phyloP scores from a whole-genome alignment of 1,140 invertebrate genomes.

The Orchesella cincta region DNA sequence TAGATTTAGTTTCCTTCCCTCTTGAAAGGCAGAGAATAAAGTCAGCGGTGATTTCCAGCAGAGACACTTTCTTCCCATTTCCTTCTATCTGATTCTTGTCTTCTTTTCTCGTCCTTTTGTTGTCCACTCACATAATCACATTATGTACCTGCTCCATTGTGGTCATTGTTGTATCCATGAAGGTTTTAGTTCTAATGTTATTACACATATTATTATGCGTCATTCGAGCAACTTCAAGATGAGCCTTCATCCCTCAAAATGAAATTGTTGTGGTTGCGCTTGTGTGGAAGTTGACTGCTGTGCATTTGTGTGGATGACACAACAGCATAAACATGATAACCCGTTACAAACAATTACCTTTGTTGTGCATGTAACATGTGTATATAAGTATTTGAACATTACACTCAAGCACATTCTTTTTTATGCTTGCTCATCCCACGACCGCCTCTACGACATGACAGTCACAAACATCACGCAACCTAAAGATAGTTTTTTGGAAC shows the following conservation, averaged over 20 bases:
- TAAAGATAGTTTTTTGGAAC: too few species aligned
- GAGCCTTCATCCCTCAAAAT: too few species aligned
- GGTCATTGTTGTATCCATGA: too few species aligned
- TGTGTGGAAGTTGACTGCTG: slow-evolving; percentile 14
- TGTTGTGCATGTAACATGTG: not conserved
- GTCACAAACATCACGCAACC: too few species aligned
- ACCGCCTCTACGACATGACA: not conserved
- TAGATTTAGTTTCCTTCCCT: not conserved
- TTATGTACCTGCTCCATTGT: too few species aligned
- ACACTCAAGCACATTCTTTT: not conserved
- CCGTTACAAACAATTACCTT: too few species aligned
- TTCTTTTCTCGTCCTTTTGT: not conserved
- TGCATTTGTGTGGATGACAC: slow-evolving; percentile 17
- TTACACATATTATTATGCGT: too few species aligned
- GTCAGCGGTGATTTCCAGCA: slow-evolving; percentile 1
- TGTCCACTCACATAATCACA: slow-evolving; percentile 11
- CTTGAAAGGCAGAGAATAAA: not conserved
- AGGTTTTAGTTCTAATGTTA: too few species aligned
- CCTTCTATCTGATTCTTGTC: not conserved
- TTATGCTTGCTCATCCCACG: slow-evolving; percentile 21
- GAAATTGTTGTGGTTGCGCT: slow-evolving; percentile 13
- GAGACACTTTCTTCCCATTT: slow-evolving; percentile 21
- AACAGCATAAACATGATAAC: slow-evolving; percentile 9
- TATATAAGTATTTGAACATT: too few species aligned
- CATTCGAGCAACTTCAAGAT: too few species aligned